Conservation (phyloP, 1,140 invertebrate genomes). For the Temnothorax longispinosus region DNA sequence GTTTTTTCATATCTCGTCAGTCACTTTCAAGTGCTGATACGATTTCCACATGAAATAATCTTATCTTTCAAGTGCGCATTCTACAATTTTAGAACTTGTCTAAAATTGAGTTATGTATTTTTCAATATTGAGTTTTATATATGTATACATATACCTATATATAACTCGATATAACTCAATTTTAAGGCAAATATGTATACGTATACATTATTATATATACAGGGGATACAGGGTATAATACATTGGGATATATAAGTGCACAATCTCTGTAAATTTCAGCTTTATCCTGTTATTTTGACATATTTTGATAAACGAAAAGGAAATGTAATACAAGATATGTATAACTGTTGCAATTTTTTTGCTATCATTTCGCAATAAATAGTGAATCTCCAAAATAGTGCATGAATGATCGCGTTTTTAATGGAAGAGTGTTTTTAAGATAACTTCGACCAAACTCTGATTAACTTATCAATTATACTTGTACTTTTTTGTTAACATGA, state of each 20-base stretch:
- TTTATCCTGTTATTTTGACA: no score
- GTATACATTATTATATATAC: not conserved
- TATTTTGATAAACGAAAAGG: not conserved
- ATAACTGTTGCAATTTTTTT: not conserved
- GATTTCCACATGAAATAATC: not conserved
- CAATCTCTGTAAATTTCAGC: no score
- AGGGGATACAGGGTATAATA: no score
- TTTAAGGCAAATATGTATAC: not conserved
- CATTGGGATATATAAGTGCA: no score
- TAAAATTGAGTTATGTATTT: not conserved
- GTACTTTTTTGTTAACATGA: no score
- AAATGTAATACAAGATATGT: not conserved
- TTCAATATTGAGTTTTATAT: constrained; percentile 3
- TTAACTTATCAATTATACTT: no score
- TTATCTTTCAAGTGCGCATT: not conserved
- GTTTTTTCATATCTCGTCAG: not conserved
- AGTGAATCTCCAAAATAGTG: not conserved
- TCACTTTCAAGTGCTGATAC: not conserved
- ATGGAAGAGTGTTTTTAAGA: no score
- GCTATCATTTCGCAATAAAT: not conserved
- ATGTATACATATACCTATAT: no score
- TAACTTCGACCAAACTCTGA: no score
- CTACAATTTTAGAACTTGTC: not conserved
- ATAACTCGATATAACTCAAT: not conserved
- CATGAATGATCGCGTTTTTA: no score